Base-by-base conservation (phyloP, 2,888 invertebrate species). In the Pterobdella sp. region DNA sequence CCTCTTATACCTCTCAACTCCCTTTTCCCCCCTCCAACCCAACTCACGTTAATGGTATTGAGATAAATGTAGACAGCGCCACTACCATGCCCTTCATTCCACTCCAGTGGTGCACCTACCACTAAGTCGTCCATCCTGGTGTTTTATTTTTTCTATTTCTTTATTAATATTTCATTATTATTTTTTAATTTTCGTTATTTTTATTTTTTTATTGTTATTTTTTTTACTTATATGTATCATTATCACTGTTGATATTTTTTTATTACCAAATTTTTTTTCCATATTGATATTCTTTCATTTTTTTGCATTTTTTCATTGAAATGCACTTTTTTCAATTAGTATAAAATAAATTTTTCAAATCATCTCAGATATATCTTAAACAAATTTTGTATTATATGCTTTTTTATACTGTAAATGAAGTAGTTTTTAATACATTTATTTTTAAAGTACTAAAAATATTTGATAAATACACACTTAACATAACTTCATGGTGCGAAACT, bases 101-200 rank as follows among this genome's bases (percentile, higher is more conserved):
- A 93, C 83, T 92, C 96, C 84, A 94, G 94, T 1, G 97, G 98
- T 1, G 96, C 94, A 0, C 93, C 92, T 1, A 95, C 91, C 67
- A 93, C 86, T 72, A 94, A 86, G 84, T 94, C 94, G 78, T 85
- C 84, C 76, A 74, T 79, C 1, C 82, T 82, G 35, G 7, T 42
- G 42, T 42, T 42, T 7, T 42, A 14, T 7, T 42, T 42, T 7
- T 42, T 42, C n/a, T n/a, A n/a, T 7, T 42, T 42, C 10, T 42
- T 42, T 7, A 42, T 42, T 7, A 14, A 14, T 7, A 14, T 42
- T 7, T 42, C 18, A 18, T 42, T 42, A 18, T 42, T 42, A 18
- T 42, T 42, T 7, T 42, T 42, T 7, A 42, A 18, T 42, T 18
- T 7, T 42, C 18, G 42, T 42, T 42, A 18, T 7, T 42, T 7